Conservation (phyloP, 2,797 vertebrate genomes). For the Coracias cyanogaster region DNA sequence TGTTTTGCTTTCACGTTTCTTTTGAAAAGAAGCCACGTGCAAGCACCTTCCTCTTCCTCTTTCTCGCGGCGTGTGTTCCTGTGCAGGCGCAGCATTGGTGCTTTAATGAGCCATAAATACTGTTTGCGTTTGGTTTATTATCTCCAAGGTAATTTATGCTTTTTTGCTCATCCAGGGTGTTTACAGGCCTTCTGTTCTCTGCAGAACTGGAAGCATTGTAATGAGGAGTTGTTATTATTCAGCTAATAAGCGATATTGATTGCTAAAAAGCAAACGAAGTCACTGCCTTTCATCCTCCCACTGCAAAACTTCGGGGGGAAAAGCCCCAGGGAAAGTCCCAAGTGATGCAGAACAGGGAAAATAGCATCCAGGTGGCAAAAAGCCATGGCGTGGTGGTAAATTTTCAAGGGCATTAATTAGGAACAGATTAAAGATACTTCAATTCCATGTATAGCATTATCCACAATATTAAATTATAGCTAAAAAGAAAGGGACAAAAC, state of each 20-base stretch:
- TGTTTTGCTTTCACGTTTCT: background rate
- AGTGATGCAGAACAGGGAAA: background rate
- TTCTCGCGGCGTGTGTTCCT: background rate
- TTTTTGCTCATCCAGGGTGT: background rate
- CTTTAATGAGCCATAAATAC: conserved; percentile 18
- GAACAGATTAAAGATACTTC: background rate
- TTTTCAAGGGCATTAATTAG: background rate
- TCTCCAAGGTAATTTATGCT: conserved; percentile 23
- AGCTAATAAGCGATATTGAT: background rate
- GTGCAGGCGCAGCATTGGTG: background rate
- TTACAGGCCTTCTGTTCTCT: background rate
- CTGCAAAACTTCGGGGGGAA: background rate
- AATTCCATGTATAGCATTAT: background rate
- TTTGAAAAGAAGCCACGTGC: background rate
- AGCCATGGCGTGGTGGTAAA: background rate
- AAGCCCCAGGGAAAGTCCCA: background rate
- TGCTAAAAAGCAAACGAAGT: background rate
- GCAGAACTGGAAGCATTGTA: background rate
- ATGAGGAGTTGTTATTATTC: background rate
- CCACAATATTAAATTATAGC: background rate
- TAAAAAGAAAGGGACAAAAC: background rate
- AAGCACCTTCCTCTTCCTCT: background rate
- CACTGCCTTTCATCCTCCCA: background rate
- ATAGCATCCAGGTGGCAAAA: background rate
- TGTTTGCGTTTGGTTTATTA: conserved; percentile 17